These are phyloP conservation scores for Setipinna tenuifilis DNA, from an alignment of 2,797 vertebrate species.

Conservation along the genomic window DNA sequence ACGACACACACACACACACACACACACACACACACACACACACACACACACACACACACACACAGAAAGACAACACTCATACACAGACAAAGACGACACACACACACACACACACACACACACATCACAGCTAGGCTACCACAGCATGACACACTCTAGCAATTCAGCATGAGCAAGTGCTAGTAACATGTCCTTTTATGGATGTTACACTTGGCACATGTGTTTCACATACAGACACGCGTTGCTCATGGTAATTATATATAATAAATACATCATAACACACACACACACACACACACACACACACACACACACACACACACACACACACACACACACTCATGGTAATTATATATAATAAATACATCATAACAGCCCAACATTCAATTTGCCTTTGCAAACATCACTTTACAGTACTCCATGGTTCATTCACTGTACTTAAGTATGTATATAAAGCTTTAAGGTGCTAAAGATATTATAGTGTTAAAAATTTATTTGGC, in stretches of 20 bases:
- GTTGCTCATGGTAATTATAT: not conserved
- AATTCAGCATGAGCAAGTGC: not conserved
- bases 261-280: no score
- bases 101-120: not conserved
- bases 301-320: no score
- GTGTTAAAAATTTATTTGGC: no score
- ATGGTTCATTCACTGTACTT: not conserved
- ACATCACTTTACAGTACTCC: not conserved
- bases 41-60: constrained; percentile 1
- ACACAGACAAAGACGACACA: constrained; percentile 10
- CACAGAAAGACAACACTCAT: not conserved
- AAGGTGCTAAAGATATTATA: not conserved
- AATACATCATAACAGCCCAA: not conserved
- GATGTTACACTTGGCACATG: not conserved
- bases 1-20: not conserved
- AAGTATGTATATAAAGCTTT: not conserved
- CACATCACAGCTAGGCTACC: no score
- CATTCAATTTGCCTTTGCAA: not conserved
- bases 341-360: not conserved
- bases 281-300: no score
- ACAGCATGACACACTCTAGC: not conserved
- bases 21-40: constrained; percentile 9
- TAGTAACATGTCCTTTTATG: not conserved
- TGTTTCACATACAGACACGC: not conserved
- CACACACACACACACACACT: not conserved